Evolutionary conservation across 2,113 vertebrate genomes (phyloP).

Genomic region (Eupsittula cactorum): DNA sequence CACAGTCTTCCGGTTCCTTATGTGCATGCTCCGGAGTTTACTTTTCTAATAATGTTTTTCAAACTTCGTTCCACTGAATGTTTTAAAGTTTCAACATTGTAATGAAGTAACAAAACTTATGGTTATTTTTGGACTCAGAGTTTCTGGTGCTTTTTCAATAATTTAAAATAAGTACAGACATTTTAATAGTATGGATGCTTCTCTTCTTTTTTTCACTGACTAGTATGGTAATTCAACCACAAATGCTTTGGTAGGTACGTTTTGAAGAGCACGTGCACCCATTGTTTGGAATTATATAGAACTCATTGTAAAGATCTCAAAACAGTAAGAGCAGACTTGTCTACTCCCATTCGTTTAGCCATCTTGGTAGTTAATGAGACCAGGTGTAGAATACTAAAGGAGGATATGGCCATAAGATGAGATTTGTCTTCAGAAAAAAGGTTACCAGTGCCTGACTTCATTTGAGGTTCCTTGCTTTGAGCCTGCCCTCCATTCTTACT

Average conservation of each 20-base stretch:
- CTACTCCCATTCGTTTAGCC: neutral
- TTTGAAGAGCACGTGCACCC: neutral
- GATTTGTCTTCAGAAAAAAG: neutral
- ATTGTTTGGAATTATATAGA: neutral
- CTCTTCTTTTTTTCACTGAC: neutral
- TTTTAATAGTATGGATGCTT: neutral
- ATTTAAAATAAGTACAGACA: neutral
- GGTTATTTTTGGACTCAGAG: neutral
- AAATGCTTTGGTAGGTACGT: neutral
- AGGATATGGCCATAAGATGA: neutral
- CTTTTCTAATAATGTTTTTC: neutral
- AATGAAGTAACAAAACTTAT: neutral
- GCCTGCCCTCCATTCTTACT: neutral
- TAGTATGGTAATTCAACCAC: neutral
- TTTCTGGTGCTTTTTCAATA: neutral
- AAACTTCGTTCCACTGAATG: neutral
- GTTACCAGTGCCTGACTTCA: neutral
- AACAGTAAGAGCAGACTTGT: neutral
- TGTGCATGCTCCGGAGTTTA: neutral
- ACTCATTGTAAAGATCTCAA: neutral
- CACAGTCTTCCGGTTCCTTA: neutral
- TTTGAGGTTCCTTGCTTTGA: neutral
- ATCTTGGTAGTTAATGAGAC: neutral
- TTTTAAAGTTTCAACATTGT: neutral
- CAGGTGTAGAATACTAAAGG: neutral